Evolutionary conservation across 1,140 invertebrate species (phyloP), one percentile per base, ranked within the genome.

Genomic region (Scylla paramamosain): DNA sequence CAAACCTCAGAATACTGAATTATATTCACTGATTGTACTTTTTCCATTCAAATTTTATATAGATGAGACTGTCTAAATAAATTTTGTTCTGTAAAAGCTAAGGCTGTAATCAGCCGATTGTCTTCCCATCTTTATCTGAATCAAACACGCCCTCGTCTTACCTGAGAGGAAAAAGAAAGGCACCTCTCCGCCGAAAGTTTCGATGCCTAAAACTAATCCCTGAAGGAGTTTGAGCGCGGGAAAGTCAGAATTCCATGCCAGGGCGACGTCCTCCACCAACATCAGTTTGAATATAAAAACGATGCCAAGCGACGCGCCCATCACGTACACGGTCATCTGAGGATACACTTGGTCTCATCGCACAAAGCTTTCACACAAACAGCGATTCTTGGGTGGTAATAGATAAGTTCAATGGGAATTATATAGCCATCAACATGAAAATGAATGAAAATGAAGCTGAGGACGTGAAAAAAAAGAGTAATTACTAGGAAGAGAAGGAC

Each of bases 121-220:
- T 4, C 4, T 14, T 48, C 46, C 46, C 46, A 48, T 7, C 6
- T 48, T 48, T 48, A 48, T 14, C 46, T 48, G 46, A 4, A 48
- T 48, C 52, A n/a, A 77, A 77, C 67, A 77, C 25, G 8, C 20
- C 1, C 6, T 12, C n/a, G 67, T n/a, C 93, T 59, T 14, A 95
- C 98, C 98, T 32, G 98, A 98, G n/a, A 98, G 96, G 96, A 99
- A 99, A 97, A 99, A 98, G 96, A 99, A 98, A 0, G 98, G 98
- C 94, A 99, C 97, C 97, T 99, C 98, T 25, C 99, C 99, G 32
- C 98, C 97, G 96, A 99, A 98, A 96, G 98, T 98, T 96, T 99
- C 98, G 88, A 99, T 97, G 4, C 98, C 98, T 96, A 98, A 98
- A 3, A 98, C 98, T 1, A 98, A 96, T 2, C 99, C 99, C 97